These are phyloP conservation scores for Alauda arvensis DNA, from an alignment of 2,797 vertebrate genomes.

Conservation along the genomic window DNA sequence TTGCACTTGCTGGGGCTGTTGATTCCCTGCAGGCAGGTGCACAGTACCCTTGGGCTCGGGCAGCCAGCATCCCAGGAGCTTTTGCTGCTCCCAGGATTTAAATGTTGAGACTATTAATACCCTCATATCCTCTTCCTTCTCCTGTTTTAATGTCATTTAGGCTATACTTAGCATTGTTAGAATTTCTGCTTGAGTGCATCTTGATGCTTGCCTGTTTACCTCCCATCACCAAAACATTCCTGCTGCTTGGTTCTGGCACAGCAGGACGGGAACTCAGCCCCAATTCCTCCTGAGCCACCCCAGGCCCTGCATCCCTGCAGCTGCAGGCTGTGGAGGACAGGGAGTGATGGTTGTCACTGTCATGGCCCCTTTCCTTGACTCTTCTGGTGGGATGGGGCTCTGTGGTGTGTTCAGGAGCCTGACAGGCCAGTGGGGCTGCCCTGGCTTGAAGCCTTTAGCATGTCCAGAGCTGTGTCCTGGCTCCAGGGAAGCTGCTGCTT, in stretches of 20 bases:
- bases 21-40: not conserved
- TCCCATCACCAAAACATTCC: not conserved
- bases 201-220: not conserved
- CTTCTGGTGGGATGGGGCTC: not conserved
- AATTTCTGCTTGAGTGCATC: not conserved
- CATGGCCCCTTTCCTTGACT: fast-evolving
- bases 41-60: not conserved
- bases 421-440: not conserved
- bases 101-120: conserved; percentile 64
- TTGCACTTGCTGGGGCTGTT: not conserved
- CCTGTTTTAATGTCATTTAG: conserved; percentile 22
- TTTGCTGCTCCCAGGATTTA: not conserved
- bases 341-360: not conserved
- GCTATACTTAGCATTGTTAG: conserved; percentile 43
- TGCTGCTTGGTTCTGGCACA: not conserved
- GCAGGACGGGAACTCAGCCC: fast-evolving
- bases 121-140: conserved; percentile 41
- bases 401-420: fast-evolving
- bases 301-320: fast-evolving
- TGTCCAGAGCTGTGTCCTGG: fast-evolving
- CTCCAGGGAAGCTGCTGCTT: not conserved
- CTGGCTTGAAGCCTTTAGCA: fast-evolving
- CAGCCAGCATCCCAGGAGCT: not conserved
- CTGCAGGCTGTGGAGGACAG: not conserved
- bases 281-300: fast-evolving